Evolutionary conservation across 1,140 invertebrate species (phyloP).

Genomic region (Drosophila paulistorum): DNA sequence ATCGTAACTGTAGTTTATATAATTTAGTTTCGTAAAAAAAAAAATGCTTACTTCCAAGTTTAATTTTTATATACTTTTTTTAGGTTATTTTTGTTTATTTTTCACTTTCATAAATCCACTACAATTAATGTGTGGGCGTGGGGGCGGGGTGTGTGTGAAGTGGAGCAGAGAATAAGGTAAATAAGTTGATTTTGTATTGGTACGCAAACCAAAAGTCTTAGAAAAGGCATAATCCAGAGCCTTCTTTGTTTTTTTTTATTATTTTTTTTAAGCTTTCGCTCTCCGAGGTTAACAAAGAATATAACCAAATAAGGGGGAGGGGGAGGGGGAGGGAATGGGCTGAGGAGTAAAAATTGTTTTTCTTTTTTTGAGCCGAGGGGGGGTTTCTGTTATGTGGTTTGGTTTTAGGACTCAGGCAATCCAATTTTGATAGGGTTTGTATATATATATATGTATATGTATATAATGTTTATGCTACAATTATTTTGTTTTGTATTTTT

Average conservation of each 20-base stretch:
- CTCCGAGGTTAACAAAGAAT: not conserved
- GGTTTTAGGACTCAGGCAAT: constrained; percentile 1
- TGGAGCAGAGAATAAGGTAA: not conserved
- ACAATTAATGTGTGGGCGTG: not conserved
- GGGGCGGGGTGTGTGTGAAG: not conserved
- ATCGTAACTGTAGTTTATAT: constrained; percentile 25
- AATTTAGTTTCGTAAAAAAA: constrained; percentile 15
- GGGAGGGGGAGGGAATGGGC: not conserved
- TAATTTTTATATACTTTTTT: not conserved
- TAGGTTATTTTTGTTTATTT: not conserved
- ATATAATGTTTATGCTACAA: constrained; percentile 3
- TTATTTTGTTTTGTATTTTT: not conserved
- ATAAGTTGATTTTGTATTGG: constrained; percentile 2
- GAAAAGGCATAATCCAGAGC: not conserved
- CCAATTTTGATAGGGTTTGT: not conserved
- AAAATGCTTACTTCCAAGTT: constrained; percentile 10
- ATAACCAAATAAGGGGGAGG: not conserved
- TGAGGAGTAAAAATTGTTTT: not conserved
- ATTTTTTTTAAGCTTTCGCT: not conserved
- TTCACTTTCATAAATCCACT: not conserved
- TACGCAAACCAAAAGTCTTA: constrained; percentile 16
- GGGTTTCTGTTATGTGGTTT: not conserved
- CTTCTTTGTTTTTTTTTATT: not conserved
- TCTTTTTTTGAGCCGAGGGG: not conserved
- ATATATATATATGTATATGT: constrained; percentile 15